Base-by-base conservation (phyloP, 2,888 invertebrate genomes). In the Apodemia mormo region DNA sequence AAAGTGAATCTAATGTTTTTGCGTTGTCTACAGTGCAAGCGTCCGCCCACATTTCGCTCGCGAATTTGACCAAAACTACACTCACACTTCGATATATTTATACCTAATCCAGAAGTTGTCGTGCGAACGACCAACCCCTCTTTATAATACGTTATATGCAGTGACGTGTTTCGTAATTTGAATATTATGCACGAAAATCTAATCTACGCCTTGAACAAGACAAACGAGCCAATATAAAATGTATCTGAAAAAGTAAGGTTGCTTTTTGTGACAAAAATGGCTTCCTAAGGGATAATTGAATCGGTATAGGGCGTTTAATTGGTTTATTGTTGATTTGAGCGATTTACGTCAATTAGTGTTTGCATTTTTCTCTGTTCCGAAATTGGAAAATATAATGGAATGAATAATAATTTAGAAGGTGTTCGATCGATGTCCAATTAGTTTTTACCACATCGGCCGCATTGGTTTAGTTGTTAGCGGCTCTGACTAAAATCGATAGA, bases 11-110 rank as follows among this genome's bases (percentile, higher is more conserved):
- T 81, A n/a, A 69, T 37, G 65, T 70, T 72, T 72, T 74, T 14
- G 14, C 76, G 68, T 88, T 76, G 85, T 83, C 90, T 86, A 54
- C 70, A 71, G 70, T 73, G 76, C 76, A 75, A 78, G 77, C 81
- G 77, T 79, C 85, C 88, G 82, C 88, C 87, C 90, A 86, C 88
- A 82, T 82, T 68, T 82, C 81, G 80, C 83, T 83, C 86, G 87
- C 88, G 88, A 85, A 80, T 85, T 85, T 81, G 82, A 80, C 85
- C 85, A 84, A 88, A 88, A 90, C 90, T 90, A 90, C 86, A 84
- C 89, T 82, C 90, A 84, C 88, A 88, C 89, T 80, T 68, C 68
- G 76, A 85, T 82, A 85, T 86, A 89, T 88, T 88, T 87, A 86
- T 83, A 83, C 81, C 83, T 86, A 83, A 84, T 85, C 82, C 84